These are phyloP conservation scores for Cebuella pygmaea DNA, from an alignment of 2,797 vertebrate genomes.

Conservation along the genomic window DNA sequence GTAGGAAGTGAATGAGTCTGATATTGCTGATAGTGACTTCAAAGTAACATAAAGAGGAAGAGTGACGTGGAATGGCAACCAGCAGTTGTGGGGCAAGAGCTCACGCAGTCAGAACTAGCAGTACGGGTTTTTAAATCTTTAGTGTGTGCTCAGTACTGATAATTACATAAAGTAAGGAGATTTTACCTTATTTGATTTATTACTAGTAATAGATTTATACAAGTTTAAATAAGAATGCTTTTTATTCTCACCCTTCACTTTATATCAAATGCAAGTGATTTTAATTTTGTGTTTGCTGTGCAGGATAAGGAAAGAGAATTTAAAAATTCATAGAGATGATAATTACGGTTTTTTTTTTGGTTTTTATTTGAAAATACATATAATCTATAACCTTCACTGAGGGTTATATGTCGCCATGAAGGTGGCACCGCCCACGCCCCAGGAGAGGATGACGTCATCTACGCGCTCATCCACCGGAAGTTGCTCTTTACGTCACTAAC, in stretches of 20 bases:
- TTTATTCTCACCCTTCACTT: neutral
- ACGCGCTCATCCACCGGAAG: neutral
- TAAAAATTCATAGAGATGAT: neutral
- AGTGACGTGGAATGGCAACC: neutral
- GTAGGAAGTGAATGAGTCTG: neutral
- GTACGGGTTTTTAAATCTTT: neutral
- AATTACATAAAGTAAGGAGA: neutral
- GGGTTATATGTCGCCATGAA: fast-evolving
- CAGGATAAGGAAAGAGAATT: neutral
- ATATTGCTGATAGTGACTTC: neutral
- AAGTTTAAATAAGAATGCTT: neutral
- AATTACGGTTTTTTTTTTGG: neutral
- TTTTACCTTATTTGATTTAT: neutral
- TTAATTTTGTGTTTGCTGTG: neutral
- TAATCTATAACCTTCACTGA: neutral
- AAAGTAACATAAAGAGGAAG: neutral
- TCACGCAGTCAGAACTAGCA: neutral
- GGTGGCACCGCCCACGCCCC: neutral
- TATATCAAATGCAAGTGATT: neutral
- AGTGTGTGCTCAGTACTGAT: neutral
- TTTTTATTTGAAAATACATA: neutral
- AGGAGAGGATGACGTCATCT: neutral
- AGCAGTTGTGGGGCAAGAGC: neutral
- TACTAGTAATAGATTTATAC: neutral
- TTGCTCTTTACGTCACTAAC: neutral